phyloP scores from a whole-genome alignment of 2,888 invertebrate genomes.

The Electrophaes corylata region DNA sequence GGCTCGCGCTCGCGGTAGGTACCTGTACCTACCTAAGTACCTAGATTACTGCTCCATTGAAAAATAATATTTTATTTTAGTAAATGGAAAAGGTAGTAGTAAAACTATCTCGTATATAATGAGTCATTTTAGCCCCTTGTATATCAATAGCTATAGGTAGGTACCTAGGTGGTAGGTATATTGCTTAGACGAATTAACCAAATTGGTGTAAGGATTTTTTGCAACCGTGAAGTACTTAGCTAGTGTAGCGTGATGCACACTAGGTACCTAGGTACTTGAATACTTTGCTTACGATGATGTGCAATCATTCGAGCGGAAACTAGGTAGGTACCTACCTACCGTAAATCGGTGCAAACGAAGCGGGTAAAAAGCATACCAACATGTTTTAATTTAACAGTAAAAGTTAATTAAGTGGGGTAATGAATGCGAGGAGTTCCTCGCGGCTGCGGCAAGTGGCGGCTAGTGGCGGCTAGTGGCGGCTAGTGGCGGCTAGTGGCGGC shows the following conservation, averaged over 20 bases:
- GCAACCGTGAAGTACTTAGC: not conserved
- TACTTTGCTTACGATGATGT: constrained; percentile 31
- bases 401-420: constrained; percentile 69
- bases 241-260: not conserved
- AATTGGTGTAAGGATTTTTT: too few species aligned
- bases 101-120: too few species aligned
- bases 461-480: constrained; percentile 37
- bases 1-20: too few species aligned
- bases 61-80: too few species aligned
- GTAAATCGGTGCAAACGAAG: constrained; percentile 53
- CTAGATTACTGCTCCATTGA: too few species aligned
- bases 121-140: too few species aligned
- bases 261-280: not conserved
- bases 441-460: constrained; percentile 32
- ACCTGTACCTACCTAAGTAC: too few species aligned
- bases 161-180: too few species aligned
- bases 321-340: constrained; percentile 34
- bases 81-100: too few species aligned
- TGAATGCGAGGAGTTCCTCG: constrained; percentile 58
- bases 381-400: constrained; percentile 69
- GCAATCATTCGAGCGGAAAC: constrained; percentile 64
- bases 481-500: constrained; percentile 33
- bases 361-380: constrained; percentile 56
- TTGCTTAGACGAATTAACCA: too few species aligned
- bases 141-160: too few species aligned